Percentiles rank a stretch among this genome's conserved stretches.
phyloP scores from a whole-genome alignment of 2,888 invertebrate species.

The Euplexia lucipara region DNA sequence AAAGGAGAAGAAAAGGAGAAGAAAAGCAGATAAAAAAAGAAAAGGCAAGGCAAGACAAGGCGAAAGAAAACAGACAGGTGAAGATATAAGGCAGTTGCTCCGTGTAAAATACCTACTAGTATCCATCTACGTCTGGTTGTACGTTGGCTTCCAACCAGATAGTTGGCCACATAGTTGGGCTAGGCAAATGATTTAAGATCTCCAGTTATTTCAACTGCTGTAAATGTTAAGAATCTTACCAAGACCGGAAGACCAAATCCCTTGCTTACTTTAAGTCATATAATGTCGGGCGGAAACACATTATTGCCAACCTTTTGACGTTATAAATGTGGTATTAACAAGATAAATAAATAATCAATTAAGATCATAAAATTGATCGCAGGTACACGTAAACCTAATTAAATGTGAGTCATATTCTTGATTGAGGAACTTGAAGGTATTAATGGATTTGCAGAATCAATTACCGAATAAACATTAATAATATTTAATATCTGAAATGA shows the following conservation, averaged over 20 bases:
- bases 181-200: too few relatives aligned
- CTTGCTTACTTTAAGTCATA: not conserved
- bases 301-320: slow-evolving; percentile 2
- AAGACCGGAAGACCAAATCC: too few relatives aligned
- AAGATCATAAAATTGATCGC: slow-evolving; percentile 46
- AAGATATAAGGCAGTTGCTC: too few relatives aligned
- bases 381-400: slow-evolving; percentile 37
- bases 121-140: too few relatives aligned
- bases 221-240: not conserved
- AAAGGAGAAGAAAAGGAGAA: too few relatives aligned
- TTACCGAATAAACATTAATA: not conserved
- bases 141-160: too few relatives aligned
- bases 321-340: not conserved
- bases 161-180: too few relatives aligned
- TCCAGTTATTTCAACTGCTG: too few relatives aligned
- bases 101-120: too few relatives aligned
- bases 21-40: too few relatives aligned
- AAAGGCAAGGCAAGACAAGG: too few relatives aligned
- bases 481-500: not conserved
- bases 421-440: slow-evolving; percentile 43
- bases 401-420: slow-evolving; percentile 36
- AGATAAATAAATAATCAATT: slow-evolving; percentile 14
- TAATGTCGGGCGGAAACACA: not conserved
- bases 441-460: slow-evolving; percentile 9
- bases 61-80: too few relatives aligned